These are phyloP conservation scores for Zosterops japonicus DNA, from an alignment of 2,113 vertebrate species.

Conservation along the genomic window DNA sequence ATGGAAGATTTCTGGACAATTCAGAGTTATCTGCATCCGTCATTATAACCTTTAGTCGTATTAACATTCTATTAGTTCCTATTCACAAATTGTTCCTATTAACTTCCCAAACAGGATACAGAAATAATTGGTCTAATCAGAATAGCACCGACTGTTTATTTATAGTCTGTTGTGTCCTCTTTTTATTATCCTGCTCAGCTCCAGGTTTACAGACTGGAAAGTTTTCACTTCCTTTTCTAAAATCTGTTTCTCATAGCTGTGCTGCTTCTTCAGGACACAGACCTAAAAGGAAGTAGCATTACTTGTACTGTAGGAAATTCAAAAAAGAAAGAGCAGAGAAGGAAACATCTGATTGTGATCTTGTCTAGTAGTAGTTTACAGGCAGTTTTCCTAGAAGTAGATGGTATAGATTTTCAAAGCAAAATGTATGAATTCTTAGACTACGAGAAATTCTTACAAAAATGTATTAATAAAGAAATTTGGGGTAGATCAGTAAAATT, in stretches of 20 bases:
- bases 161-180: not conserved
- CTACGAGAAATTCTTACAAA: not conserved
- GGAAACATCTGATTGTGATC: not conserved
- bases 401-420: not conserved
- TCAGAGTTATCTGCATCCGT: not conserved
- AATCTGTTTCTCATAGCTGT: not conserved
- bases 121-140: not conserved
- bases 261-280: not conserved
- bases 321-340: not conserved
- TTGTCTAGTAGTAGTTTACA: not conserved
- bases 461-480: not conserved
- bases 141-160: not conserved
- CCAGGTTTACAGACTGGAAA: not conserved
- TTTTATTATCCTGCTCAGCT: not conserved
- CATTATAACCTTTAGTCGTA: not conserved
- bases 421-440: not conserved
- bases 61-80: not conserved
- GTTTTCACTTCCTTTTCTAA: not conserved
- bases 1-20: not conserved
- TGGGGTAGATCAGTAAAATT: not conserved
- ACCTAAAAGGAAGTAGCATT: not conserved
- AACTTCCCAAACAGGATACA: not conserved
- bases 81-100: not conserved
- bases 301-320: not conserved
- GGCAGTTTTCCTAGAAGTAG: constrained; percentile 2